Evolutionary conservation across 2,888 invertebrate genomes (phyloP).

Genomic region (Caenorhabditis becei): DNA sequence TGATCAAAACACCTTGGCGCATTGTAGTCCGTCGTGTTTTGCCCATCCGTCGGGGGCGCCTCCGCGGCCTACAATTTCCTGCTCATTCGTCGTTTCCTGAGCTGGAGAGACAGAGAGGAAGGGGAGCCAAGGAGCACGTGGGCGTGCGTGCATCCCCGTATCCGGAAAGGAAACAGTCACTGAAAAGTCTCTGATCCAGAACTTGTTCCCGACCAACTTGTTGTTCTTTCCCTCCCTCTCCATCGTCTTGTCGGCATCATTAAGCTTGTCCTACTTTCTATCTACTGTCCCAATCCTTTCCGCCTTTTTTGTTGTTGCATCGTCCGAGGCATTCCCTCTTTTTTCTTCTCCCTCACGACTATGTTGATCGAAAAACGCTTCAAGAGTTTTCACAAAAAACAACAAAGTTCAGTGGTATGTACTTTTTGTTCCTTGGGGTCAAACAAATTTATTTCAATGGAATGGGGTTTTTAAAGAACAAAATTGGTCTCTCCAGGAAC

Average conservation of each 20-base stretch:
- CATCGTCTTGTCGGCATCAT: constrained; percentile 44
- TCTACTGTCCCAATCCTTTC: constrained; percentile 19
- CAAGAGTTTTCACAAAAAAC: constrained; percentile 50
- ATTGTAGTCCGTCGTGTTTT: constrained; percentile 17
- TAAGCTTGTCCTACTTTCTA: constrained; percentile 58
- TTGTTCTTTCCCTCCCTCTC: constrained; percentile 23
- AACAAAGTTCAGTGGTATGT: constrained; percentile 29
- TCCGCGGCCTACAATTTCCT: constrained; percentile 56
- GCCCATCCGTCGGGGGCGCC: constrained; percentile 21
- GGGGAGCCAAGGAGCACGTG: constrained; percentile 16
- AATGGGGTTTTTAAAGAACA: too few relatives aligned
- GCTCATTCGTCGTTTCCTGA: constrained; percentile 50
- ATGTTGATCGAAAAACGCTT: constrained; percentile 57
- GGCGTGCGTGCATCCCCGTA: background rate
- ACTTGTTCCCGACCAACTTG: constrained; percentile 31
- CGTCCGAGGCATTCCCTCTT: too few relatives aligned
- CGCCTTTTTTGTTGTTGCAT: constrained; percentile 36
- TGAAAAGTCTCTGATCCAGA: constrained; percentile 23
- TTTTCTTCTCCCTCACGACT: background rate
- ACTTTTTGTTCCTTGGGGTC: too few relatives aligned
- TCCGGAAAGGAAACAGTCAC: background rate
- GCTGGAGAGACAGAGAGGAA: constrained; percentile 13
- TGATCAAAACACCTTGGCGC: constrained; percentile 8
- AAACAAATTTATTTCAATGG: too few relatives aligned
- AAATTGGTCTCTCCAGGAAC: constrained; percentile 34